These are phyloP conservation scores for Aulostomus chinensis DNA, from an alignment of 2,797 vertebrate genomes.

Conservation along the genomic window DNA sequence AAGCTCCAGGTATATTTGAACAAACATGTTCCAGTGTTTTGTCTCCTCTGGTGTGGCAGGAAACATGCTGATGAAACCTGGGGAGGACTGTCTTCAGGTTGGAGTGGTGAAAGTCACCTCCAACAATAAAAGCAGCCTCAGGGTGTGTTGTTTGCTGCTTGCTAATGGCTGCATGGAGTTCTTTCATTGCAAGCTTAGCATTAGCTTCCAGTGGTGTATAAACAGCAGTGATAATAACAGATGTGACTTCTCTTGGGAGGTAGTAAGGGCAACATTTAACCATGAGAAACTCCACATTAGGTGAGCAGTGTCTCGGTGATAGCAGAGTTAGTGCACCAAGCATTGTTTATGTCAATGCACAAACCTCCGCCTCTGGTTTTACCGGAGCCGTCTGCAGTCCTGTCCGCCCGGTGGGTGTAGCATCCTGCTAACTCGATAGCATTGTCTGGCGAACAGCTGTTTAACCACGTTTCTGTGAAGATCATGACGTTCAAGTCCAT, in stretches of 20 bases:
- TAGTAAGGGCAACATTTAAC: slow-evolving; percentile 6
- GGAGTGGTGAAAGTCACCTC: neutral
- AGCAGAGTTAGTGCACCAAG: too few species aligned
- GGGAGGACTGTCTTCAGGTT: neutral
- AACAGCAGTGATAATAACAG: neutral
- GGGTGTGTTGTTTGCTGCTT: neutral
- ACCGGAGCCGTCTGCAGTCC: neutral
- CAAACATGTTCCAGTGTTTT: too few species aligned
- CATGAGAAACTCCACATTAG: neutral
- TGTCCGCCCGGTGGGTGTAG: neutral
- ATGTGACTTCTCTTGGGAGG: neutral
- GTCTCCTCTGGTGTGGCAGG: neutral
- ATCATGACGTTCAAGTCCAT: neutral
- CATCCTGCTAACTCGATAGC: neutral
- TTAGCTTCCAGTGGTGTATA: neutral
- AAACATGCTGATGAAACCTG: neutral
- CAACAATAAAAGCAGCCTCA: neutral
- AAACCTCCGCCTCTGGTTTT: slow-evolving; percentile 8
- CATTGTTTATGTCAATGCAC: too few species aligned
- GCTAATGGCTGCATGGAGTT: slow-evolving; percentile 6
- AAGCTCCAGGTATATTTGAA: too few species aligned
- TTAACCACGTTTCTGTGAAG: neutral
- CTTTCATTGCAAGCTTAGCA: neutral
- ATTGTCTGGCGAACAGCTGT: neutral
- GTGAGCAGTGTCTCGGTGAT: neutral